Base-by-base conservation (phyloP, 2,797 vertebrate species). In the Phoxinus dragarum region DNA sequence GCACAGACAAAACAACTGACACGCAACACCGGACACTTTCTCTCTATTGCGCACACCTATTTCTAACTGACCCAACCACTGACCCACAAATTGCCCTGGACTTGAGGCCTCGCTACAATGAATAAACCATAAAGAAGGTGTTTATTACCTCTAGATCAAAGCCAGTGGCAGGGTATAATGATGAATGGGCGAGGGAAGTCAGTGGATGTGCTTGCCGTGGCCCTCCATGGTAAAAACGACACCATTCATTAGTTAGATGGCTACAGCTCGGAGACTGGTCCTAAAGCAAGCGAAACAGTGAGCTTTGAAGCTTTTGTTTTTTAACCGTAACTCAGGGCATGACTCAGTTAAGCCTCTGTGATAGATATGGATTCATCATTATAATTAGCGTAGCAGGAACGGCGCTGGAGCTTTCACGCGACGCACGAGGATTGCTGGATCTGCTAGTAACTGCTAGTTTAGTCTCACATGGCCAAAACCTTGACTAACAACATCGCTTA, bases 221-320 rank as follows among this genome's bases (percentile, higher is more conserved):
- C 74, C 67, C 82, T 88, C 71, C 49, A 66, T 52, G 86, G 66
- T 87, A 66, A 85, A 86, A 80, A 84, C 83, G 85, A 89, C 86
- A 88, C 88, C 56, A 83, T 80, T 89, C 85, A 89, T 90, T 81
- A 89, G 82, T 88, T 80, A 79, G 85, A 68, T 69, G 64, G 38
- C 72, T 80, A 69, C 74, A 88, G 66, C 64, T 64, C 64, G 52
- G 84, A 68, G 59, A 80, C 44, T 64, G 71, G 40, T 27, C 81
- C 34, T 74, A 38, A 64, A 75, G 31, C 31, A 74, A 49, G 21
- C 8, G 0, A 23, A 54, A 64, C 52, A 59, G 19, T 19, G 52
- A 69, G 61, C 59, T 83, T 64, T 76, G 17, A 83, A 75, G 72
- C 31, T 75, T 83, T 83, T 83, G 81, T 76, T 83, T 83, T 83